Conservation (phyloP, 2,797 vertebrate species). For the Catharus ustulatus region DNA sequence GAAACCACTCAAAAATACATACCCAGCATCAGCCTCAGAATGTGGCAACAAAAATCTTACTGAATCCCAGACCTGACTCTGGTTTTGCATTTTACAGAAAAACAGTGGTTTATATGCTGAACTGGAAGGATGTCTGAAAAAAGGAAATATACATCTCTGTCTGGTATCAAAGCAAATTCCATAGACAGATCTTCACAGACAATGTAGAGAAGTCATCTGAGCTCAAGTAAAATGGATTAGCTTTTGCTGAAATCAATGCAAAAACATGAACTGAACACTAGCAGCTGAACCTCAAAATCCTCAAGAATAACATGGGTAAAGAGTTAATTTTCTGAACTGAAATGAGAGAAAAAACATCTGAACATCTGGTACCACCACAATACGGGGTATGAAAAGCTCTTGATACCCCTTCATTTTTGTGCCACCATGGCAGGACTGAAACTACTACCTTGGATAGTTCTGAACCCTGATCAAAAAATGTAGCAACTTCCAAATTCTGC, state of each 20-base stretch:
- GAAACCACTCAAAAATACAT: not conserved
- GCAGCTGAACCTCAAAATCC: not conserved
- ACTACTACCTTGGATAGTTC: not conserved
- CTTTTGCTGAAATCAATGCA: not conserved
- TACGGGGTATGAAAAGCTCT: not conserved
- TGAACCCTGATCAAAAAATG: not conserved
- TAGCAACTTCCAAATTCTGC: not conserved
- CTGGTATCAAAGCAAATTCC: not conserved
- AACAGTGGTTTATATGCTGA: not conserved
- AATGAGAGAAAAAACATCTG: not conserved
- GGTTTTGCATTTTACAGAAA: not conserved
- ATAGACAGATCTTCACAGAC: not conserved
- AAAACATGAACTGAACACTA: not conserved
- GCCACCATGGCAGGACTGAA: not conserved
- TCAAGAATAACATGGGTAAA: not conserved
- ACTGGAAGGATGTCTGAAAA: not conserved
- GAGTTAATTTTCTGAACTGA: not conserved
- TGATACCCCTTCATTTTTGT: not conserved
- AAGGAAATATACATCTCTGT: not conserved
- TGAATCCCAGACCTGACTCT: not conserved
- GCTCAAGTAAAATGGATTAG: not conserved
- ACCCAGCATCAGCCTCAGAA: not conserved
- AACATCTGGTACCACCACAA: conserved; percentile 7
- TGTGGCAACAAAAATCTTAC: not conserved
- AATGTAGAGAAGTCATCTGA: not conserved